Base-by-base conservation (phyloP, 2,888 invertebrate species). In the Laothoe populi region DNA sequence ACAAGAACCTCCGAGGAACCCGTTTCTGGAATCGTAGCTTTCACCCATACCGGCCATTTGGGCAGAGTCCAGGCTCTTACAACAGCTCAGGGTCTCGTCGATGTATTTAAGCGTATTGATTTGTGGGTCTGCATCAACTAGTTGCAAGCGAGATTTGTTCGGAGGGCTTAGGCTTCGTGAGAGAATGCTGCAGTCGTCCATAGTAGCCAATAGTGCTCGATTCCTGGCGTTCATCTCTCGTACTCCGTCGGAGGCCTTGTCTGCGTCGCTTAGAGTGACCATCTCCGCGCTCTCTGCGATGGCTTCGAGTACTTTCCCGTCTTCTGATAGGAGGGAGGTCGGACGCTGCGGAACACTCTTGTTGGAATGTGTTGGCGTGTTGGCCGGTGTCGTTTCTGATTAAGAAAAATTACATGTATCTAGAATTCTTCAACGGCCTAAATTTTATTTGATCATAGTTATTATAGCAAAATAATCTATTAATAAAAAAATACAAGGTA, bases 201-300 rank as follows among this genome's bases (percentile, higher is more conserved):
- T 93, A 7, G 94, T 93, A 8, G 94, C 93, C 7, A 93, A 75
- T 4, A 92, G 83, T 42, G 93, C 94, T 68, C 91, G 86, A 74
- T 94, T 94, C 70, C 87, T 87, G 1, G 90, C 92, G 68, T 89
- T 90, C 86, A 83, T 84, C 72, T 94, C 94, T 44, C 84, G 84
- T 19, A 93, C 86, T 31, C 88, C 92, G 1, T 83, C 70, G 0
- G 92, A 87, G 44, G 84, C 84, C 71, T 88, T 90, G 66, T 91
- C 92, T 10, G 83, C 87, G 31, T 94, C 94, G 66, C 95, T 95
- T 48, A 96, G 82, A 21, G 95, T 94, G 61, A 95, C 94, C 90
- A 96, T 93, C 84, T 96, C 96, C 24, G 95, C 95, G 67, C 94
- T 94, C 86, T 96, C 96, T 35, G 94, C 94, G 69, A 96, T 95